Evolutionary conservation across 35 echinoderm and acorn worm species (phyloP), one percentile per base, ranked within the genome.

Genomic region (Ophiothrix spiculata): DNA sequence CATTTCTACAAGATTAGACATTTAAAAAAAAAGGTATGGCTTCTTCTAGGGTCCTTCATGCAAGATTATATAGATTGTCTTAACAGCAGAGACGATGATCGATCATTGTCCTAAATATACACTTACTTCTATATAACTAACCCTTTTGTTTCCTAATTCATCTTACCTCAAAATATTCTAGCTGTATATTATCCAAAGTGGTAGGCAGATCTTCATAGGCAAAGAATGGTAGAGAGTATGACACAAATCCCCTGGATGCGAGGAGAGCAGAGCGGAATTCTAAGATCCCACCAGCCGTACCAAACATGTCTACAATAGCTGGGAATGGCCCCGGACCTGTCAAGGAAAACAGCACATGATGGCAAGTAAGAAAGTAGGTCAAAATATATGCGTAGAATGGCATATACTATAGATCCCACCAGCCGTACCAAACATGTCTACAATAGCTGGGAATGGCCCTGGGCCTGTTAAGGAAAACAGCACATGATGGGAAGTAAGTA

Each of bases 131-230:
- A n/a, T n/a, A n/a, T n/a, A n/a, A n/a, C n/a, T n/a, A n/a, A n/a
- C n/a, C n/a, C n/a, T n/a, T n/a, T n/a, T n/a, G n/a, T n/a, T n/a
- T n/a, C n/a, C n/a, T n/a, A n/a, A n/a, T n/a, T n/a, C n/a, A n/a
- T n/a, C n/a, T n/a, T 88, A 90, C 88, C 88, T 83, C 64, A 83
- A 90, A 90, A 77, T 90, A 90, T 23, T 90, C 80, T n/a, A 83
- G 35, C 1, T 90, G 39, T 17, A 84, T 19, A n/a, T 79, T 76
- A 1, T 36, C 32, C 19, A 83, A 13, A 31, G 8, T 77, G 25
- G 35, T 77, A 1, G 81, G 39, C 33, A 90, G 63, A 60, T 90
- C 88, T 36, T 83, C 39, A 60, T 90, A 84, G 39, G 79, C 80
- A 60, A 64, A 84, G 42, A 77, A 83, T 32, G 88, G 79, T 60